Evolutionary conservation across 2,888 invertebrate species (phyloP), one percentile per base, ranked within the genome.

Genomic region (Phaedon cochleariae): DNA sequence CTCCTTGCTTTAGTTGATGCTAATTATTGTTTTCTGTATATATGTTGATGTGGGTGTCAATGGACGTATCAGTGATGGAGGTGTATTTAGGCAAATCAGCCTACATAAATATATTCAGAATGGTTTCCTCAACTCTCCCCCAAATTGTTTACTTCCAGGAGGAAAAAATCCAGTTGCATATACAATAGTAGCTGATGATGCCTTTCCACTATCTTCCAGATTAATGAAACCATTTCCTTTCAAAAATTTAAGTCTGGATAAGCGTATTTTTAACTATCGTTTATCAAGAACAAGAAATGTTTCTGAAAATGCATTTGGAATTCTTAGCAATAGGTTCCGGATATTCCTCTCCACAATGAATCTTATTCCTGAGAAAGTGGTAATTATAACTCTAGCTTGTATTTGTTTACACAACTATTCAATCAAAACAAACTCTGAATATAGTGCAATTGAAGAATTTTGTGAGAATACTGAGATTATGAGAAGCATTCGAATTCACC

Each of bases 41-140:
- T n/a, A n/a, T 21, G 41, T 60, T 37, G 60, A 60, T 52, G 37
- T 60, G 2, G 60, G 45, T 59, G 59, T 51, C 1, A 49, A 49
- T 59, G 51, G 37, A 1, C 31, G 51, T 9, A 49, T 59, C n/a
- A 48, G 59, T 59, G 59, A 59, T 29, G 31, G 48, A 12, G 59
- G 59, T 18, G 59, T 48, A 18, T 48, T 59, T 17, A 17, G 59
- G 26, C 29, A 59, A 37, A 51, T 18, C 17, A 15, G n/a, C 10
- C 17, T 22, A 51, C 26, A 17, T 7, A 22, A 26, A 6, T 26
- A 3, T 6, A 26, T 5, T 5, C 26, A 31, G 10, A 26, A 10
- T 31, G 18, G 5, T 15, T 21, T 4, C 15, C 29, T 26, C 1
- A 31, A 31, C 17, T 53, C 9, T 31, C 53, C 12, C 6, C 53